A percentile compares a stretch with the other conserved stretches of the same genome.
phyloP scores from a whole-genome alignment of 2,113 vertebrate species.

The Marmota monax region DNA sequence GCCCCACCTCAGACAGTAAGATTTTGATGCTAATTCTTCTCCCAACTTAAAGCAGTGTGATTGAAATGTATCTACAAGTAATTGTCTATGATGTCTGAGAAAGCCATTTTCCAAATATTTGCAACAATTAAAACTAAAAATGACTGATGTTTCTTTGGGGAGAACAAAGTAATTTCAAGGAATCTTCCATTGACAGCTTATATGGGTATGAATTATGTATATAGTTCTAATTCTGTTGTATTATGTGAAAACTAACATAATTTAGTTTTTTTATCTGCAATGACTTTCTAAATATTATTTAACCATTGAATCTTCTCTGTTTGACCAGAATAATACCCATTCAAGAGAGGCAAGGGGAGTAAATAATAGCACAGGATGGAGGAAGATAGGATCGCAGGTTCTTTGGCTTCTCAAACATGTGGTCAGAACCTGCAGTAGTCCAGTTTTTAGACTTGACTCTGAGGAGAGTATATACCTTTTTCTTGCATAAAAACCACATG shows the following conservation, averaged over 20 bases:
- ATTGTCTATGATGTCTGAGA: constrained; percentile 60
- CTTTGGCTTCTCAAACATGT: neutral
- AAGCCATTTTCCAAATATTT: constrained; percentile 79
- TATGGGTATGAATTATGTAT: constrained; percentile 62
- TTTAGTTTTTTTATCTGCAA: constrained; percentile 53
- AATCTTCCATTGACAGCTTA: constrained; percentile 71
- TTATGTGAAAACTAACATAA: constrained; percentile 60
- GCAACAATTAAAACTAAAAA: constrained; percentile 64
- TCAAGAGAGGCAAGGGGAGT: neutral
- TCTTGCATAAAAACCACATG: constrained; percentile 69
- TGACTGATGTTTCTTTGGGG: constrained; percentile 55
- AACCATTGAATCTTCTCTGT: neutral
- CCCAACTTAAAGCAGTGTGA: constrained; percentile 58
- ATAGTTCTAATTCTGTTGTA: constrained; percentile 62
- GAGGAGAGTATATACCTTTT: constrained; percentile 50
- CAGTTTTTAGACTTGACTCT: constrained; percentile 47
- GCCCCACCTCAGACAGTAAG: constrained; percentile 75
- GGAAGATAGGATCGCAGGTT: constrained; percentile 5
- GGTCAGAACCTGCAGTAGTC: neutral
- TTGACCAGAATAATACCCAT: neutral
- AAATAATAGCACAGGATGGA: neutral
- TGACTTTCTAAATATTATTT: constrained; percentile 21
- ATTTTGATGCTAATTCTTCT: constrained; percentile 28
- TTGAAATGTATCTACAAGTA: constrained; percentile 33
- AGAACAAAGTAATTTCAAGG: constrained; percentile 79